Percentiles rank a stretch among this genome's conserved stretches.
Evolutionary conservation across 2,113 vertebrate genomes (phyloP).

Genomic region (Nothoprocta pentlandii): DNA sequence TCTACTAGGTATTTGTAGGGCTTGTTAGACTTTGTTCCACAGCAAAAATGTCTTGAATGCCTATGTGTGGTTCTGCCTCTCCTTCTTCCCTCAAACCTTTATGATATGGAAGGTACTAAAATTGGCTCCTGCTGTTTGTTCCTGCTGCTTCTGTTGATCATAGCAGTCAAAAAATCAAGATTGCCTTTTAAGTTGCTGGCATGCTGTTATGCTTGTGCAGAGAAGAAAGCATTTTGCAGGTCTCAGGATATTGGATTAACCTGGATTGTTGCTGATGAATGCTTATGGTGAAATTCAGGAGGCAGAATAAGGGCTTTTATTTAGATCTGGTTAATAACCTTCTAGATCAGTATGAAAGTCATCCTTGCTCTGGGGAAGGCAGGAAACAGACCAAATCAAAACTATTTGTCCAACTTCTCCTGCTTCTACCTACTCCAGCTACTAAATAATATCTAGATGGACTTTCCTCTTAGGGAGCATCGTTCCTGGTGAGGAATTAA

Average conservation of each 20-base stretch:
- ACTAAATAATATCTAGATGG: background rate
- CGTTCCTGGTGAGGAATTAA: background rate
- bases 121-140: background rate
- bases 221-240: background rate
- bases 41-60: background rate
- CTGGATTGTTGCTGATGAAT: background rate
- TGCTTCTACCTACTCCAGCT: background rate
- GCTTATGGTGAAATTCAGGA: background rate
- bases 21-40: background rate
- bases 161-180: background rate
- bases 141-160: background rate
- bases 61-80: background rate
- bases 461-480: background rate
- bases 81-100: background rate
- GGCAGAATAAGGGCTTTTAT: background rate
- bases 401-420: background rate
- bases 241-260: slow-evolving; percentile 9
- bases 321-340: background rate
- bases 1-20: background rate
- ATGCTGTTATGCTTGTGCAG: background rate
- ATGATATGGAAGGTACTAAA: background rate
- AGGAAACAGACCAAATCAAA: background rate
- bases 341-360: background rate
- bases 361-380: background rate
- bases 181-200: background rate